A percentile compares a stretch with the other conserved stretches of the same genome.
Conservation (phyloP, 2,113 vertebrate genomes). For the Rostratula benghalensis region DNA sequence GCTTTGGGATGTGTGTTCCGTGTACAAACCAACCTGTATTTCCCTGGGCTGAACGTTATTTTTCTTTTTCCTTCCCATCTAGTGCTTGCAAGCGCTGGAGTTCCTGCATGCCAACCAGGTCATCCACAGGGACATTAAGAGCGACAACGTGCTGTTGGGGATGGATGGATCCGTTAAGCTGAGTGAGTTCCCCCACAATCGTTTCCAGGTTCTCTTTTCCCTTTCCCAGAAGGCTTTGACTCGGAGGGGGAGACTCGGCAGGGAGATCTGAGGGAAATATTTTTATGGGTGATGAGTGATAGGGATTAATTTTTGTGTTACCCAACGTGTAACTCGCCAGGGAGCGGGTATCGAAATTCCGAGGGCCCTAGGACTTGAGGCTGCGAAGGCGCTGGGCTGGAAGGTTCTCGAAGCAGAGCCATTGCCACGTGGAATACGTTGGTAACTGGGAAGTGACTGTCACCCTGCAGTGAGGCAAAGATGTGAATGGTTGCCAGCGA, state of each 20-base stretch:
- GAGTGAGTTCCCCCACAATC: conserved; percentile 80
- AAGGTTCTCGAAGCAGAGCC: conserved; percentile 5
- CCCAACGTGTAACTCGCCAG: neutral
- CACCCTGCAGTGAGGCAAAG: neutral
- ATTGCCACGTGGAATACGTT: neutral
- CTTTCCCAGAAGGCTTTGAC: neutral
- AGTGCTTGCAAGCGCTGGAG: conserved; percentile 98
- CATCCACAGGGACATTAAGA: conserved; percentile 99
- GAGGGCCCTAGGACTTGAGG: neutral
- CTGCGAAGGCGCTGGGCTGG: accelerated
- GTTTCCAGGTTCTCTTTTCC: neutral
- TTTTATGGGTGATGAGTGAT: neutral
- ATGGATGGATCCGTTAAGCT: conserved; percentile 99
- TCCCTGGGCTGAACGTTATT: neutral
- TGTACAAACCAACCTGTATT: neutral
- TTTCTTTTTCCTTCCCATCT: neutral
- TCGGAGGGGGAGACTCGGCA: neutral
- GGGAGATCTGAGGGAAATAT: neutral
- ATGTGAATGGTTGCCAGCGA: neutral
- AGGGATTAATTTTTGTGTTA: neutral
- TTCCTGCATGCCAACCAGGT: conserved; percentile 98
- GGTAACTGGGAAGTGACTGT: neutral
- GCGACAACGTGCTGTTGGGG: conserved; percentile 95
- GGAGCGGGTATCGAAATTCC: neutral
- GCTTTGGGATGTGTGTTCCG: neutral